phyloP scores from a whole-genome alignment of 2,113 vertebrate genomes.

The Leuciscus idus region DNA sequence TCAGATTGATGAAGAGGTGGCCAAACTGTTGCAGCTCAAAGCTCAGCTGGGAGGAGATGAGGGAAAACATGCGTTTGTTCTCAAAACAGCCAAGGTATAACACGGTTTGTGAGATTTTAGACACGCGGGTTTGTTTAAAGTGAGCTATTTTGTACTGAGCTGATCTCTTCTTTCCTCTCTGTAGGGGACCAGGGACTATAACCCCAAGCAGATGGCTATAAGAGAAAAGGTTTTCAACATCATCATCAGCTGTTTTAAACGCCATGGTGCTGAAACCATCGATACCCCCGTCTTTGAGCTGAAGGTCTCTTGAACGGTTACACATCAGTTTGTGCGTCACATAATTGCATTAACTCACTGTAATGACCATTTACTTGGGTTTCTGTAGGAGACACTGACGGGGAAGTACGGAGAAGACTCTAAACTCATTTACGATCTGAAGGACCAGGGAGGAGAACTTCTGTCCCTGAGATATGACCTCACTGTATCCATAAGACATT shows the following conservation, averaged over 20 bases:
- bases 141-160: background rate
- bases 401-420: slow-evolving; percentile 98
- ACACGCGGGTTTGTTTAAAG: background rate
- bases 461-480: slow-evolving; percentile 95
- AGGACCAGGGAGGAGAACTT: slow-evolving; percentile 96
- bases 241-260: slow-evolving; percentile 90
- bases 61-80: slow-evolving; percentile 89
- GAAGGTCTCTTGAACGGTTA: slow-evolving; percentile 77
- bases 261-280: slow-evolving; percentile 94
- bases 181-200: slow-evolving; percentile 93
- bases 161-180: slow-evolving; percentile 17
- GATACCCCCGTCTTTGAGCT: slow-evolving; percentile 97
- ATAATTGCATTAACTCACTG: background rate
- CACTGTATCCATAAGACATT: slow-evolving; percentile 85
- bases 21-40: slow-evolving; percentile 90
- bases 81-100: slow-evolving; percentile 95
- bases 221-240: slow-evolving; percentile 89
- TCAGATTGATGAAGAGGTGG: slow-evolving; percentile 87
- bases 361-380: background rate
- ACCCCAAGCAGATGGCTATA: slow-evolving; percentile 96
- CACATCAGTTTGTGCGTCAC: background rate
- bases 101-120: background rate
- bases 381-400: slow-evolving; percentile 87
- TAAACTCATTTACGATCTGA: slow-evolving; percentile 97
- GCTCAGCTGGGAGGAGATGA: slow-evolving; percentile 85